Base-by-base conservation (phyloP, 2,888 invertebrate genomes). In the Cephus sareptanus region DNA sequence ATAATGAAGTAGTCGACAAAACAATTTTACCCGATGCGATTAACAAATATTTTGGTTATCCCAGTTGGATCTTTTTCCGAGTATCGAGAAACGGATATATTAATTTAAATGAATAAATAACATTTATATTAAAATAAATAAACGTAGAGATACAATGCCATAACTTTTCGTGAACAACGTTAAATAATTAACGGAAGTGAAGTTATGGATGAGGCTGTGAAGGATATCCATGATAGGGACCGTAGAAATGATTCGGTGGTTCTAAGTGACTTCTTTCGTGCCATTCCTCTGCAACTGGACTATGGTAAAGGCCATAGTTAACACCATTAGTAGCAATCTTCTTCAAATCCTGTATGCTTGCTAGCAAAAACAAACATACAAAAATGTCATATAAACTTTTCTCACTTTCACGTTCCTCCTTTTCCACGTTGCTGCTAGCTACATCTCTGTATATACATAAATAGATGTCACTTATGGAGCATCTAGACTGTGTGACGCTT, bases 321-420 rank as follows among this genome's bases (percentile, higher is more conserved):
- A 96, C 88, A 90, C 96, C 95, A 92, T 93, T 95, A 84, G 95
- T 93, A 86, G 95, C 95, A 86, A 95, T 94, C 93, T 95, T 95
- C 90, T 96, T 96, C 12, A 96, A 91, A 23, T 96, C 96, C 89
- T 96, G 96, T 81, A 96, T 96, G 0, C 96, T 96, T 33, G 33
- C 3, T 33, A 33, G 33, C 33, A 33, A 33, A 31, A 31, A 31
- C 31, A 2, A 31, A 31, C 30, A 30, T 1, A 31, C 31, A 33
- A 33, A 92, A n/a, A 93, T 92, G n/a, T 93, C 92, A 2, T 93
- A 92, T 95, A 94, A 95, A 82, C 93, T 93, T 0, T 90, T 91
- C 83, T 92, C 92, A 13, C 92, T 85, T 78, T 92, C 92, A 40
- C 92, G 92, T 77, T 92, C 92, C 0, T 91, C 81, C 56, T 80